phyloP scores from a whole-genome alignment of 1,140 invertebrate species.

The Pachypeltis micranthus region DNA sequence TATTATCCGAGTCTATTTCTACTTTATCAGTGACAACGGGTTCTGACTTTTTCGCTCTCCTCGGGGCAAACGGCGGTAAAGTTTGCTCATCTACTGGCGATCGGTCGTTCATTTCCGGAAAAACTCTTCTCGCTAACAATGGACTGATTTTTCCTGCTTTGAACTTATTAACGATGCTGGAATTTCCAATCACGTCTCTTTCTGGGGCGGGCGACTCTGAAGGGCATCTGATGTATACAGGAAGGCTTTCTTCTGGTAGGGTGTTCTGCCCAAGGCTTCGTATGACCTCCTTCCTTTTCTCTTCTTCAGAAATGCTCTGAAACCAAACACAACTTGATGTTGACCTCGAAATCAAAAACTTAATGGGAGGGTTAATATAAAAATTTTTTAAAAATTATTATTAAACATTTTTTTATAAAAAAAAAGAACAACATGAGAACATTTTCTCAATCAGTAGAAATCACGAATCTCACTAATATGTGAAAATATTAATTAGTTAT shows the following conservation, averaged over 20 bases:
- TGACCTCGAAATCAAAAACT: too few species aligned
- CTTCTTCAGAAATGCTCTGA: slow-evolving; percentile 45
- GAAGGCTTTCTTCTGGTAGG: slow-evolving; percentile 42
- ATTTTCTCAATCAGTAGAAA: not conserved
- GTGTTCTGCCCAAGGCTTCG: slow-evolving; percentile 36
- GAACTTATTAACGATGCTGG: slow-evolving; percentile 6
- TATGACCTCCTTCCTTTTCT: slow-evolving; percentile 40
- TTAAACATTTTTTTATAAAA: not conserved
- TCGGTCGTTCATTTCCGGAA: slow-evolving; percentile 23
- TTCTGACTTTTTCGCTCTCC: slow-evolving; percentile 29
- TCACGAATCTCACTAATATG: too few species aligned
- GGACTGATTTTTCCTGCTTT: slow-evolving; percentile 24
- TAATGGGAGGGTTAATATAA: too few species aligned
- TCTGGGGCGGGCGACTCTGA: slow-evolving; percentile 23
- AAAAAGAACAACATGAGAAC: not conserved
- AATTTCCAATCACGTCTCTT: not conserved
- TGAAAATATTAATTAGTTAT: too few species aligned
- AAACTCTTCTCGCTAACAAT: slow-evolving; percentile 21
- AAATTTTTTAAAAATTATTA: not conserved
- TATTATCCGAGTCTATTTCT: slow-evolving; percentile 81
- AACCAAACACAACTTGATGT: slow-evolving; percentile 15
- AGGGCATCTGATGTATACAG: slow-evolving; percentile 49
- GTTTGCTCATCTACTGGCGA: slow-evolving; percentile 26
- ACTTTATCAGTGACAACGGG: slow-evolving; percentile 52
- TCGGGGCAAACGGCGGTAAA: slow-evolving; percentile 33